Evolutionary conservation across 2,888 invertebrate species (phyloP).

Genomic region (Desoria tigrina): DNA sequence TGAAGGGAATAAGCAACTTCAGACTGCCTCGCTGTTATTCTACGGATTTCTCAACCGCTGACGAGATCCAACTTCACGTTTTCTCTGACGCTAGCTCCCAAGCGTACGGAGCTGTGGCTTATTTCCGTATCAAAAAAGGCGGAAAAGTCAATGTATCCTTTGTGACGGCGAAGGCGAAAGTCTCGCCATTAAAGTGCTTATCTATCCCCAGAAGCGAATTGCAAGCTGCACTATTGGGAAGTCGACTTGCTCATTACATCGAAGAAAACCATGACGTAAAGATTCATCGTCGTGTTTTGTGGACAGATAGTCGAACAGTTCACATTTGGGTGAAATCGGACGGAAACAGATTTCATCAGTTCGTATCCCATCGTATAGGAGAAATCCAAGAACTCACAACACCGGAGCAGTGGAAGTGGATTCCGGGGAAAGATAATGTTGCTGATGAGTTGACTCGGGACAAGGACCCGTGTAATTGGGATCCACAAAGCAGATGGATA

Average conservation of each 20-base stretch:
- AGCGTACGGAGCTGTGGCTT: slow-evolving; percentile 36
- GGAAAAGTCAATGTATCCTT: slow-evolving; percentile 17
- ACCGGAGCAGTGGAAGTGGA: slow-evolving; percentile 39
- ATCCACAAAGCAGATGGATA: slow-evolving; percentile 37
- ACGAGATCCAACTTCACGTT: slow-evolving; percentile 27
- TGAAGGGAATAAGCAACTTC: too few species aligned
- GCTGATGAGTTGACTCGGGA: slow-evolving; percentile 49
- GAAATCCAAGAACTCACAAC: slow-evolving; percentile 37
- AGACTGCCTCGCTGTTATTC: slow-evolving; percentile 28
- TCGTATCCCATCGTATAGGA: slow-evolving; percentile 39
- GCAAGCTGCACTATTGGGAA: slow-evolving; percentile 43
- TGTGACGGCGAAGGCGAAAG: slow-evolving; percentile 38
- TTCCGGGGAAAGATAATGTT: slow-evolving; percentile 44
- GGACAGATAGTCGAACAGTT: slow-evolving; percentile 40
- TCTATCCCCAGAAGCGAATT: slow-evolving; percentile 48
- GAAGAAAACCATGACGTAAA: neutral
- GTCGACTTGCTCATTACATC: slow-evolving; percentile 13
- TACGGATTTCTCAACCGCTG: neutral
- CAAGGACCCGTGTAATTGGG: slow-evolving; percentile 4
- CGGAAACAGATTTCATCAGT: slow-evolving; percentile 30
- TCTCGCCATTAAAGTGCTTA: slow-evolving; percentile 37
- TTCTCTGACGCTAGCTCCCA: slow-evolving; percentile 42
- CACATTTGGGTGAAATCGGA: slow-evolving; percentile 43
- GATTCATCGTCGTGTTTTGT: slow-evolving; percentile 16
- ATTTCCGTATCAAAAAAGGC: slow-evolving; percentile 25